phyloP scores from a whole-genome alignment of 1,140 invertebrate species.

The Pemphigus obesinymphae region DNA sequence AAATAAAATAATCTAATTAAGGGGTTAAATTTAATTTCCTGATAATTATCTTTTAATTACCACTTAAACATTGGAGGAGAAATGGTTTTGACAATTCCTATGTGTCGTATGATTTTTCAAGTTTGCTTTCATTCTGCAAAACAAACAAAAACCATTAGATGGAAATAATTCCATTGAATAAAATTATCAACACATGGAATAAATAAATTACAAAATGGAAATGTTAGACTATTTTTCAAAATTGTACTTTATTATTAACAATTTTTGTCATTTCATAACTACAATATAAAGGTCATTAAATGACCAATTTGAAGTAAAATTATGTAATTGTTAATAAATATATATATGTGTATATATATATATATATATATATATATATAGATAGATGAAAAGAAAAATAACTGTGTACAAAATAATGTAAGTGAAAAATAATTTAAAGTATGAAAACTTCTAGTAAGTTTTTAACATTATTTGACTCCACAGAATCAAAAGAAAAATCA shows the following conservation, averaged over 20 bases:
- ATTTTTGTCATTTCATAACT: constrained; percentile 31
- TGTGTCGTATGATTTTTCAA: constrained; percentile 26
- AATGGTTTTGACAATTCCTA: constrained; percentile 31
- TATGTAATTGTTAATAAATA: constrained; percentile 3
- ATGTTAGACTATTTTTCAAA: constrained; percentile 24
- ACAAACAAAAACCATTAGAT: constrained; percentile 36
- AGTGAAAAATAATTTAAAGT: constrained; percentile 35
- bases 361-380: no score
- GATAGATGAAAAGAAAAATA: constrained; percentile 14
- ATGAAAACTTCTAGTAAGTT: constrained; percentile 26
- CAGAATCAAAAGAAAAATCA: constrained; percentile 27
- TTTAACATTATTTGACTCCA: constrained; percentile 5
- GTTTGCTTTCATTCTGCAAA: constrained; percentile 33
- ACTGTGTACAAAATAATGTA: constrained; percentile 36
- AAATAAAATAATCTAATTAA: background rate
- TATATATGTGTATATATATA: no score
- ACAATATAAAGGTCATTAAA: constrained; percentile 26
- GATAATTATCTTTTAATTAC: constrained; percentile 34
- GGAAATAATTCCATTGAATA: background rate
- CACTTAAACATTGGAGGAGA: constrained; percentile 24
- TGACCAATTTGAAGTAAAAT: constrained; percentile 8
- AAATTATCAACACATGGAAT: background rate
- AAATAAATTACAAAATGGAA: constrained; percentile 27
- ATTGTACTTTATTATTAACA: constrained; percentile 39
- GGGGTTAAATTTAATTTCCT: constrained; percentile 1